Base-by-base conservation (phyloP, 37 sponge, comb jelly and placozoan genomes). In the Tethya wilhelma region DNA sequence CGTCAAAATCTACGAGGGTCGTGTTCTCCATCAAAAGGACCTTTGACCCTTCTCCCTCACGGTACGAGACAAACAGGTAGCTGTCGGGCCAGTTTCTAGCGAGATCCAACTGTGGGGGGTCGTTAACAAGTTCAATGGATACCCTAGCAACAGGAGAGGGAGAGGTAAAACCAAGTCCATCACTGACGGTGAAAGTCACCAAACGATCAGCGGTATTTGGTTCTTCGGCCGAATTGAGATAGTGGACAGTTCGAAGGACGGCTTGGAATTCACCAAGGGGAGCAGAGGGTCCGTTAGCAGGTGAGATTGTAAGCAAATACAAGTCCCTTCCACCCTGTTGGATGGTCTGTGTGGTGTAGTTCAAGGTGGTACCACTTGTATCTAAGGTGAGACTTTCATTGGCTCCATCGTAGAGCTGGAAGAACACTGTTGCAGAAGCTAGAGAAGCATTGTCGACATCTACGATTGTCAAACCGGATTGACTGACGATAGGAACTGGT, bases 21-120 rank as follows among this genome's bases (percentile, higher is more conserved):
- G 81, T 40, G 26, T 44, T 79, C 3, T 46, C 22, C 0, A 71
- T 36, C 17, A 73, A 62, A 1, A 87, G 12, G 0, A 80, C 34
- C n/a, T 25, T 2, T 44, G 69, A 56, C 14, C 84, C 90, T 33
- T 96, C 65, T 30, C 93, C 93, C 73, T 96, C 93, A 32, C 56
- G 41, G 78, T 90, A 94, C 53, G 81, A 81, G 37, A 64, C 39
- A n/a, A 81, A 81, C 25, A 69, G 67, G 64, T 86, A 79, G 14
- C 71, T 79, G 45, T 74, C 83, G 8, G 75, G 53, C 53, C 41
- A 58, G 66, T 65, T 75, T 4, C 49, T 22, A 34, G 14, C 71
- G n/a, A 96, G 76, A 36, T 93, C 88, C 25, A 93, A 38, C 62
- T 96, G 90, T 39, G 96, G 93, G 4, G 96, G 93, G 70, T 93